Evolutionary conservation across 2,113 vertebrate genomes (phyloP).

Genomic region (Mobula hypostoma): DNA sequence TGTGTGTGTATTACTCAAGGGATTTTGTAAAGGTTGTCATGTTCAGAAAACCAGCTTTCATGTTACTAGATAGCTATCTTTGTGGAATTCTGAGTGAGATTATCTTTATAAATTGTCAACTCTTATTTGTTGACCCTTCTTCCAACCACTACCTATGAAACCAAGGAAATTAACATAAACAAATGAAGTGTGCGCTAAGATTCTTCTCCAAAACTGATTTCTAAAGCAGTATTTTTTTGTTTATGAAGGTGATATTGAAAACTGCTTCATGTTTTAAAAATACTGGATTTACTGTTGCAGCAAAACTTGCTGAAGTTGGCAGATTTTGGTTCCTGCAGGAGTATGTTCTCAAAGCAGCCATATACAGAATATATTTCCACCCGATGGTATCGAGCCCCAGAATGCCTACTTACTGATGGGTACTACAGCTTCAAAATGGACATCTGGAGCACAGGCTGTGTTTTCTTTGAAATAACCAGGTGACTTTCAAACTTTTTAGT

Average conservation of each 20-base stretch:
- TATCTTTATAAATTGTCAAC: not conserved
- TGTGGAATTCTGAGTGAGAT: not conserved
- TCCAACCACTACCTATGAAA: not conserved
- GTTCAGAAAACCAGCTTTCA: not conserved
- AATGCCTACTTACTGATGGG: constrained; percentile 77
- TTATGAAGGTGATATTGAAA: not conserved
- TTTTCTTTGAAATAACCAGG: constrained; percentile 80
- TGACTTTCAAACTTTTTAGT: constrained; percentile 41
- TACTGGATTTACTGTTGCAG: constrained; percentile 49
- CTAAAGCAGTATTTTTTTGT: not conserved
- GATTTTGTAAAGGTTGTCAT: no score
- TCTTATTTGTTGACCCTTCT: not conserved
- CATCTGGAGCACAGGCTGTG: constrained; percentile 75
- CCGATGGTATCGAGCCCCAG: constrained; percentile 74
- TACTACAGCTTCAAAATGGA: constrained; percentile 70
- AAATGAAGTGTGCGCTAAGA: not conserved
- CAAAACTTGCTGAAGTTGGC: constrained; percentile 73
- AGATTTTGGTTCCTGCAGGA: constrained; percentile 77
- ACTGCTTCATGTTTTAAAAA: not conserved
- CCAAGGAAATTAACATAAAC: not conserved
- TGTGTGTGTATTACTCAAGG: no score
- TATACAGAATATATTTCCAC: constrained; percentile 78
- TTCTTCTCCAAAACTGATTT: not conserved
- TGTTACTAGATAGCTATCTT: not conserved
- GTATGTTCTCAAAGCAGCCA: constrained; percentile 68